Evolutionary conservation across 2,888 invertebrate genomes (phyloP).

Genomic region (Aquatica leii): DNA sequence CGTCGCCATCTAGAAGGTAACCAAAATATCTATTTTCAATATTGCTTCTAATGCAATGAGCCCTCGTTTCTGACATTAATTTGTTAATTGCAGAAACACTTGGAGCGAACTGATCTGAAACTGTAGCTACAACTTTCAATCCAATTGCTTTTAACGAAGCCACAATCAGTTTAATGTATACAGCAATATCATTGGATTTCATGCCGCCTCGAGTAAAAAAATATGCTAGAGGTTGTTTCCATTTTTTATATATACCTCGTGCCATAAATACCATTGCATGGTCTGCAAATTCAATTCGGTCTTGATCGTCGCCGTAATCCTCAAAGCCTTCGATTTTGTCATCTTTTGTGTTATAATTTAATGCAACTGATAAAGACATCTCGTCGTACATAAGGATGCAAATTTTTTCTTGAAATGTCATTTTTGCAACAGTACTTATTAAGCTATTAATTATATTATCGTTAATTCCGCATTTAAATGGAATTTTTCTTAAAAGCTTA

Average conservation of each 20-base stretch:
- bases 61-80: slow-evolving; percentile 6
- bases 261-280: not conserved
- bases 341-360: not conserved
- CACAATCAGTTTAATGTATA: no score
- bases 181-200: not conserved
- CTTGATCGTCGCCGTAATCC: not conserved
- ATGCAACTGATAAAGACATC: not conserved
- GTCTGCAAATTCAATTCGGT: not conserved
- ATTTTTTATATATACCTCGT: not conserved
- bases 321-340: not conserved
- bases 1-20: slow-evolving; percentile 16
- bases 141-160: no score
- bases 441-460: not conserved
- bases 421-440: not conserved
- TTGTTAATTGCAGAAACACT: slow-evolving; percentile 24
- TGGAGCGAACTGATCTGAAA: slow-evolving; percentile 24
- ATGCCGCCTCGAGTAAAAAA: not conserved
- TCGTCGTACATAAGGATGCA: not conserved
- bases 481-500: not conserved
- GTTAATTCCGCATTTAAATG: not conserved
- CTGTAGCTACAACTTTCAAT: slow-evolving; percentile 11
- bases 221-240: not conserved
- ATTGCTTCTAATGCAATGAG: not conserved
- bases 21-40: slow-evolving; percentile 18
- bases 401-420: not conserved